Evolutionary conservation across 2,113 vertebrate species (phyloP), one percentile per base, ranked within the genome.

Genomic region (Seriola quinqueradiata): DNA sequence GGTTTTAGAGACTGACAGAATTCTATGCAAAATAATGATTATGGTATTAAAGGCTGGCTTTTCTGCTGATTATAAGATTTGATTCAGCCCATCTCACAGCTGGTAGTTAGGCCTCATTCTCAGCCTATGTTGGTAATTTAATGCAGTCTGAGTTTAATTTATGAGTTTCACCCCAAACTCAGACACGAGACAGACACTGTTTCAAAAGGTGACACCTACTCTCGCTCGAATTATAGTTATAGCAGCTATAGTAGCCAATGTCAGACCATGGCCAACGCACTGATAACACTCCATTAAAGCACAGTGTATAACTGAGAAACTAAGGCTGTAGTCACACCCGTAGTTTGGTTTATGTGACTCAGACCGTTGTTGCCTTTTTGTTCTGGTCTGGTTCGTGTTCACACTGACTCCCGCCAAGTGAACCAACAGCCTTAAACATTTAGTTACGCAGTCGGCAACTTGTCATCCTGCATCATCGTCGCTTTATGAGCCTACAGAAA

Each of bases 11-110:
- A 87, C 88, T 66, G 52, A 65, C 65, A 40, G 34, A 82, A 84
- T 75, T 81, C 67, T 66, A 59, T 75, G 65, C 77, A 91, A 92
- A 94, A 93, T 88, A 92, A 77, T 80, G 85, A 91, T 94, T 93
- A 92, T 82, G 69, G 82, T 63, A 90, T 80, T 92, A 75, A 44
- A 40, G 65, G 78, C 80, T 80, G 81, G 46, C 67, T 84, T 67
- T 67, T 90, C 72, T 54, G 64, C 78, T 70, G 73, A 88, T 77
- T 88, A 77, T 76, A 78, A 89, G 70, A 77, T 78, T 78, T 4
- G 61, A 87, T 90, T 77, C 50, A 83, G 77, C 34, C 34, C 1
- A 12, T 64, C 58, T 63, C 70, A 61, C 70, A 61, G 88, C 32
- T 59, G 76, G 72, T 69, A 77, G 77, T 89, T 78, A 87, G 21